phyloP scores from a whole-genome alignment of 2,797 vertebrate genomes.

The Phaenicophaeus curvirostris region DNA sequence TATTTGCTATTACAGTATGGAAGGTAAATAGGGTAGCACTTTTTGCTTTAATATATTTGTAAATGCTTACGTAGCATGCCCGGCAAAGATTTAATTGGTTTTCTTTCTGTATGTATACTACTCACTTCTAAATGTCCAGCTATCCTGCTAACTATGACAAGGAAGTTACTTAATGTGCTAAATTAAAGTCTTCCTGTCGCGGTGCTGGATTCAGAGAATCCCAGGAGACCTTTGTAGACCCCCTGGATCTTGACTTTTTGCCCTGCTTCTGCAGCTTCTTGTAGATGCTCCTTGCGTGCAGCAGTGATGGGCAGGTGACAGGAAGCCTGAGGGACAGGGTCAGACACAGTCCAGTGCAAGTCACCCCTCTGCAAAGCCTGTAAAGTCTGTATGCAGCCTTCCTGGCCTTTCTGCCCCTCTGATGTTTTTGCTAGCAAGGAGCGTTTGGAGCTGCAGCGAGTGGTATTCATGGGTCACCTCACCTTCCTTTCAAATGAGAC shows the following conservation, averaged over 20 bases:
- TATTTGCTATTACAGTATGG: neutral
- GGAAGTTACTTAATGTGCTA: neutral
- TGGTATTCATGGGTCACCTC: slow-evolving; percentile 10
- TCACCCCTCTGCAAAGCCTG: neutral
- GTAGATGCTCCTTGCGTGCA: accelerated
- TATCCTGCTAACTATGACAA: neutral
- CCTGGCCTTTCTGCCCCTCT: neutral
- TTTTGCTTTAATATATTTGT: neutral
- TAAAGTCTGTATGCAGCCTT: neutral
- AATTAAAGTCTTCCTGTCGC: neutral
- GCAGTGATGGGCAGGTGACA: neutral
- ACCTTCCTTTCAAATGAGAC: neutral
- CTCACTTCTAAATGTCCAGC: neutral
- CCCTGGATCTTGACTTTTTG: neutral
- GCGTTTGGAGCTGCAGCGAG: neutral
- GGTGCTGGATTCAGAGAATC: neutral
- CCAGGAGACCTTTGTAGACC: neutral
- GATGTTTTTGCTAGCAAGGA: neutral
- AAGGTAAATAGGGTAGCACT: neutral
- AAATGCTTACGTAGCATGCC: neutral
- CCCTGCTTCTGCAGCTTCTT: neutral
- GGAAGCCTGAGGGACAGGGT: neutral
- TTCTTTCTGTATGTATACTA: neutral
- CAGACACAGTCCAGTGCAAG: too few species aligned
- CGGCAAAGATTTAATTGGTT: neutral